phyloP scores from a whole-genome alignment of 1,140 invertebrate genomes.

The Aphelinus atriplicis region DNA sequence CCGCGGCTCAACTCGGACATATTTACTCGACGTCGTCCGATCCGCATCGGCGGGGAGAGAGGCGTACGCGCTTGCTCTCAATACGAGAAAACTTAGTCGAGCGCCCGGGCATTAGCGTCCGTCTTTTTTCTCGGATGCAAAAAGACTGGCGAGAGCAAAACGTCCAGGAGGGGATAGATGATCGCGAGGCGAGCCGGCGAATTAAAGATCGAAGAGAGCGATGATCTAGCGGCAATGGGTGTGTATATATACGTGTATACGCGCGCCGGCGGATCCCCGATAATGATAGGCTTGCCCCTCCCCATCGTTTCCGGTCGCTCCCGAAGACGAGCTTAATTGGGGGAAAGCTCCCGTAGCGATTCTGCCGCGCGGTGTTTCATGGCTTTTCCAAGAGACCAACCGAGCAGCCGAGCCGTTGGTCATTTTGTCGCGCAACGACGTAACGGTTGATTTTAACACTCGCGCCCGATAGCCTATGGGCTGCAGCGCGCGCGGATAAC shows the following conservation, averaged over 20 bases:
- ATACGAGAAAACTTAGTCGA: conserved; percentile 35
- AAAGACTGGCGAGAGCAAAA: conserved; percentile 18
- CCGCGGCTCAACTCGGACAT: too few species aligned
- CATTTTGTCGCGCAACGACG: not conserved
- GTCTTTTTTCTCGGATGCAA: conserved; percentile 19
- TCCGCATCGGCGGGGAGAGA: too few species aligned
- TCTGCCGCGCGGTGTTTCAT: conserved; percentile 5
- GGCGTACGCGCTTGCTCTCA: conserved; percentile 19
- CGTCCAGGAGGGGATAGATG: not conserved
- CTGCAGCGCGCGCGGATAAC: too few species aligned
- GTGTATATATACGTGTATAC: too few species aligned
- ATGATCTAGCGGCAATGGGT: conserved; percentile 35
- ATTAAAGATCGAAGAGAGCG: conserved; percentile 43
- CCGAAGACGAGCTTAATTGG: conserved; percentile 9
- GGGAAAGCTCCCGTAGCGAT: not conserved
- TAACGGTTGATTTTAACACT: conserved; percentile 30
- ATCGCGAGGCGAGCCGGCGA: conserved; percentile 26
- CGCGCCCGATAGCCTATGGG: too few species aligned
- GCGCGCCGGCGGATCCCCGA: conserved; percentile 29
- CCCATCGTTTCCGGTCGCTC: conserved; percentile 38
- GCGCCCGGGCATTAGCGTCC: conserved; percentile 26
- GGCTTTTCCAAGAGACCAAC: not conserved
- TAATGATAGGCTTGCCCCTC: conserved; percentile 41
- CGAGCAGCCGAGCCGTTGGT: not conserved
- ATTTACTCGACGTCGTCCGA: too few species aligned